Evolutionary conservation across 2,888 invertebrate species (phyloP).

Genomic region (Dermolepida albohirtum): DNA sequence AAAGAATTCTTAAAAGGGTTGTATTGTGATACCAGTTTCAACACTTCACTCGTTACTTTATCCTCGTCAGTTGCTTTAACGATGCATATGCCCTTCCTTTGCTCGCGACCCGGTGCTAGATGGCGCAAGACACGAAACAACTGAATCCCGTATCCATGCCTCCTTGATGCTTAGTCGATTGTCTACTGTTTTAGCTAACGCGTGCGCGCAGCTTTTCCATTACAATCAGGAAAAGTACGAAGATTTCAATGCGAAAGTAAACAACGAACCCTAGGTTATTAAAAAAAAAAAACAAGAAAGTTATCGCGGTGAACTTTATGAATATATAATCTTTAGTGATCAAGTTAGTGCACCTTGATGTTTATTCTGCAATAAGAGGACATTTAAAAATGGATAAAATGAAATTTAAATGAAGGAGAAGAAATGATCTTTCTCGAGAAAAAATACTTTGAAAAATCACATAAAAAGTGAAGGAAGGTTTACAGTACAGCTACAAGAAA

Average conservation of each 20-base stretch:
- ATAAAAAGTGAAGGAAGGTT: constrained; percentile 9
- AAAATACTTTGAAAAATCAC: background rate
- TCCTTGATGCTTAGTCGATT: constrained; percentile 63
- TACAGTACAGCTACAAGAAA: background rate
- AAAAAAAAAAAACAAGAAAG: background rate
- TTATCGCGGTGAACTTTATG: background rate
- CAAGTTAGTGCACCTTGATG: too few species aligned
- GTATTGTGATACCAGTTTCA: constrained; percentile 49
- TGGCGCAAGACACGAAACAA: constrained; percentile 63
- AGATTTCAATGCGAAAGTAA: constrained; percentile 48
- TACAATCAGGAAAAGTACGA: constrained; percentile 54
- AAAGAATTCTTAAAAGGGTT: constrained; percentile 47
- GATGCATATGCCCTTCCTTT: constrained; percentile 46
- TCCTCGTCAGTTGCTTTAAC: constrained; percentile 23
- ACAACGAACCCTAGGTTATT: constrained; percentile 46
- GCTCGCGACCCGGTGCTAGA: constrained; percentile 56
- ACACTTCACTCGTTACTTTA: constrained; percentile 47
- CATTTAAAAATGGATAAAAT: background rate
- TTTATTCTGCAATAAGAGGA: background rate
- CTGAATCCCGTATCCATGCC: constrained; percentile 58
- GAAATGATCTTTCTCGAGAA: background rate
- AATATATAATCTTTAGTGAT: too few species aligned
- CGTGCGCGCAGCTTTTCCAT: constrained; percentile 68
- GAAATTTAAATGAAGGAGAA: constrained; percentile 7
- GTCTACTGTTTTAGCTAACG: constrained; percentile 70